Evolutionary conservation across 1,140 invertebrate genomes (phyloP), one percentile per base, ranked within the genome.

Genomic region (Drosophila oshimai): DNA sequence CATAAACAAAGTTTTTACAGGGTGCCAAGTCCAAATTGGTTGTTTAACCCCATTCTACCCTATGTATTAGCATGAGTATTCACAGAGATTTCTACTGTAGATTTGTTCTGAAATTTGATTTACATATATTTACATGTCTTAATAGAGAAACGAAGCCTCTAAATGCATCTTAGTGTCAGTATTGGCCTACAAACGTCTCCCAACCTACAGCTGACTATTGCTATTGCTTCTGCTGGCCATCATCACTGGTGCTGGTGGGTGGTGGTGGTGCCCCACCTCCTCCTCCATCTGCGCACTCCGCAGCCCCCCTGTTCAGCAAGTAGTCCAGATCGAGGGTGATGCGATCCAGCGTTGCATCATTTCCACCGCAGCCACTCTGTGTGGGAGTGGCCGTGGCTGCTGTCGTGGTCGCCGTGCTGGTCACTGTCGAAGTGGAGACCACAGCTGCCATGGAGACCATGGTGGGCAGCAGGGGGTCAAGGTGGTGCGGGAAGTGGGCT

Each of bases 321-420:
- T 95, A 96, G 89, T 95, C 95, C 34, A 95, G 91, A 90, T 96
- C 95, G 74, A 95, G 93, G 1, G 94, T 94, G 76, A 96, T 96
- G 69, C 95, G 93, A 89, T 95, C 94, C 2, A 95, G 90, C 92
- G 95, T 94, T 45, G 94, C 84, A 65, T 83, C 78, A 12, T 69
- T 50, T 34, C 49, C 60, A 15, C 41, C 33, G 24, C 80, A 6
- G 44, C 36, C 20, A 26, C 55, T 80, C 18, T 86, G 81, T 0
- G 65, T 77, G 12, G 60, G n/a, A 2, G 64, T 70, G 17, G 70
- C 62, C 6, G 31, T 74, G 9, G 64, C 72, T 0, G 74, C 50
- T 2, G 73, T 73, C 22, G 78, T 84, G 36, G 70, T 75, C 18
- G 74, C 57, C 26, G 74, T 64, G 49, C 61, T 80, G 5, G 65